phyloP scores from a whole-genome alignment of 2,113 vertebrate species.

The Motacilla alba region DNA sequence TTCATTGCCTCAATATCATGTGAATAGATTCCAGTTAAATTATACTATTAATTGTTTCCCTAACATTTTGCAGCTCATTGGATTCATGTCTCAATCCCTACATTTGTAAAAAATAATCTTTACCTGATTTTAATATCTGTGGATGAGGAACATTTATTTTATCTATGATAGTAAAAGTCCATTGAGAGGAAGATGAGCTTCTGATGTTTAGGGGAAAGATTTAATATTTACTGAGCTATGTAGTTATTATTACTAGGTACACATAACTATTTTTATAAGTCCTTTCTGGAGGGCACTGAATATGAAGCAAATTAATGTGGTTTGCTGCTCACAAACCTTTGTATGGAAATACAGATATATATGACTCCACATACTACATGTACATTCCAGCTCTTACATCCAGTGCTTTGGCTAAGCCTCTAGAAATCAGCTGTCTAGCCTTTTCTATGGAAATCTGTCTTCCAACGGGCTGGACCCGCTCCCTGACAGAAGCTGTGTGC shows the following conservation, averaged over 20 bases:
- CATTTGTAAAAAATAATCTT: neutral
- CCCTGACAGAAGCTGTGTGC: neutral
- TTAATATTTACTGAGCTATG: neutral
- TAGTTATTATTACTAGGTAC: neutral
- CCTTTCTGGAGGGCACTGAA: neutral
- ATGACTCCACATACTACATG: neutral
- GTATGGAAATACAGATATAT: neutral
- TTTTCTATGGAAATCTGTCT: neutral
- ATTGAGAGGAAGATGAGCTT: neutral
- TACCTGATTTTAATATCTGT: neutral
- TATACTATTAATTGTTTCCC: neutral
- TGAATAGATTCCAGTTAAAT: neutral
- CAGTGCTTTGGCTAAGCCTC: neutral
- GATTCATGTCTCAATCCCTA: neutral
- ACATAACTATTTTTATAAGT: neutral
- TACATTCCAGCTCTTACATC: neutral
- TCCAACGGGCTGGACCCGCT: neutral
- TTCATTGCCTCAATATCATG: neutral
- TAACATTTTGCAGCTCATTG: neutral
- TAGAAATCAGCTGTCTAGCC: neutral
- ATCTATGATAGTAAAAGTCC: neutral
- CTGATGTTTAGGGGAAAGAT: neutral
- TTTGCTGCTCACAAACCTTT: neutral
- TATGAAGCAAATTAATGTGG: neutral
- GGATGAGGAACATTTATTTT: neutral